Evolutionary conservation across 2,797 vertebrate species (phyloP).

Genomic region (Clarias pachynema): DNA sequence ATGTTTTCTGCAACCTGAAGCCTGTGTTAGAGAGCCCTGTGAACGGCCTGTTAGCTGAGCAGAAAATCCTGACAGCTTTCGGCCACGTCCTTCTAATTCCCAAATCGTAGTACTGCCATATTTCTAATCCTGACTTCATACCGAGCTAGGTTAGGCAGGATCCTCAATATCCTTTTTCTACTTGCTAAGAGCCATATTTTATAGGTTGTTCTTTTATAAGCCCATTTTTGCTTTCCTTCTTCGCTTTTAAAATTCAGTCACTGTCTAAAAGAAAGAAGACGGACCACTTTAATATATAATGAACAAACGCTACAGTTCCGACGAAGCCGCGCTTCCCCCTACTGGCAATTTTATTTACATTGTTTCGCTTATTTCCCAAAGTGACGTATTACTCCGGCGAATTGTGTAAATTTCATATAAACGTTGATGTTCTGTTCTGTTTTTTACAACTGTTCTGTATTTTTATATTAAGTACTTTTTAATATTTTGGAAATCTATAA

Average conservation of each 20-base stretch:
- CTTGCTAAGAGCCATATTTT: conserved; percentile 84
- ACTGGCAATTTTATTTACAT: conserved; percentile 60
- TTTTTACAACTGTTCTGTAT: conserved; percentile 83
- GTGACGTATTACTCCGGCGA: conserved; percentile 66
- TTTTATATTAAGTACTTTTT: conserved; percentile 86
- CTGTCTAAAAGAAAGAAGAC: conserved; percentile 68
- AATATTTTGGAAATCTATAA: conserved; percentile 81
- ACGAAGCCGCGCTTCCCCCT: conserved; percentile 65
- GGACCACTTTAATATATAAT: conserved; percentile 76
- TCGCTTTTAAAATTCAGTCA: conserved; percentile 68
- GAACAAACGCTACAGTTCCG: conserved; percentile 65
- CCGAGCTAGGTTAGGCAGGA: conserved; percentile 61
- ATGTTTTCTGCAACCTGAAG: conserved; percentile 20
- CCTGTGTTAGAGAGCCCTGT: conserved; percentile 37
- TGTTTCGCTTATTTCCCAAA: conserved; percentile 65
- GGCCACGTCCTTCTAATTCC: conserved; percentile 61
- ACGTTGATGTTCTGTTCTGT: conserved; percentile 79
- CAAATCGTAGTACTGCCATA: conserved; percentile 73
- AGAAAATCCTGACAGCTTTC: conserved; percentile 39
- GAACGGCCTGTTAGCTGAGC: conserved; percentile 40
- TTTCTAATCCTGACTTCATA: conserved; percentile 66
- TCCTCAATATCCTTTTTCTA: conserved; percentile 74
- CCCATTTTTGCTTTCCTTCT: conserved; percentile 60
- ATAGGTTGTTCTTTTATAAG: conserved; percentile 75
- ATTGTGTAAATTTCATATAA: conserved; percentile 81